Base-by-base conservation (phyloP, 2,888 invertebrate genomes). In the Atethmia centrago region DNA sequence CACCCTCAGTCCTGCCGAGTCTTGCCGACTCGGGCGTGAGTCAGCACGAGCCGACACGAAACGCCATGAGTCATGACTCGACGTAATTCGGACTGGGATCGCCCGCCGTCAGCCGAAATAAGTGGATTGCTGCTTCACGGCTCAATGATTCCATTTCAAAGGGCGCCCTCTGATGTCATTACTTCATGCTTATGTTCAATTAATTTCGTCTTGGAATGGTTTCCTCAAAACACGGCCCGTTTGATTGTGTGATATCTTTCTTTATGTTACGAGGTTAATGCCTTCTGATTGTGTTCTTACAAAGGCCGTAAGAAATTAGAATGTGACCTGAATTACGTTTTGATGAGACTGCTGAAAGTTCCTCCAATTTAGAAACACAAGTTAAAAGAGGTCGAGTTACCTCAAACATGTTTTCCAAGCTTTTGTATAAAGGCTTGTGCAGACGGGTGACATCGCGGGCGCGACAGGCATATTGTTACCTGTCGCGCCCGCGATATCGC, bases 41-140 rank as follows among this genome's bases (percentile, higher is more conserved):
- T 95, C 95, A 94, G 95, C 95, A 88, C 82, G 84, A 90, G 79
- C 87, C 88, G 86, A 79, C 85, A 83, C 85, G 80, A 85, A 88
- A 82, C 86, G 89, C 87, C 87, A 88, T 92, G 93, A 93, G 87
- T 92, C 93, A 92, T 95, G 95, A 94, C 92, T 93, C 91, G 81
- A 85, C 93, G 90, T 86, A 90, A 93, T 92, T 91, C 89, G 85
- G 87, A 85, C 88, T 88, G 89, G 92, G 90, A 91, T 91, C 93
- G 92, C 89, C 91, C 87, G 92, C 90, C 92, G 92, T 93, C 93
- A 93, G 92, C 93, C 90, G 92, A 93, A 95, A 95, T 95, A 95
- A 95, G 93, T 95, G 92, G 93, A 95, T 95, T 94, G 94, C 92
- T 90, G 89, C 92, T 94, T 93, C 93, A 94, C 93, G 93, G 88